Evolutionary conservation across 2,797 vertebrate genomes (phyloP), one percentile per base, ranked within the genome.

Genomic region (Oreochromis grahami): DNA sequence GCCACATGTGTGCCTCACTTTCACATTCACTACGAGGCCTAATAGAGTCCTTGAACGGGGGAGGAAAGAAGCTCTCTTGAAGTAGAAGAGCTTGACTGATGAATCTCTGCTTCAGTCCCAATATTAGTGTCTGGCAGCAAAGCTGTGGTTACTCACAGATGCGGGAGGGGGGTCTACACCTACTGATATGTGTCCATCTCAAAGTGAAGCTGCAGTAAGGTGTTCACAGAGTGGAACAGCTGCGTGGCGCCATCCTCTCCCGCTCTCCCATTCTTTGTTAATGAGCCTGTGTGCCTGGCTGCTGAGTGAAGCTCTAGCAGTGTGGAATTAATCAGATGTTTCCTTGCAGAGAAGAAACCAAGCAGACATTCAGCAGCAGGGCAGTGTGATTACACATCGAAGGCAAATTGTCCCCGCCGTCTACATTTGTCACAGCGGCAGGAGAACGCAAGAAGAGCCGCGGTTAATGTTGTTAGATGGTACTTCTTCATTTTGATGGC

Each of bases 291-390:
- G 87, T 90, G 91, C 89, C 92, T 87, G 88, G 93, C 93, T 94
- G 93, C 95, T 92, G 93, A 94, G 91, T 85, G 93, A 87, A 86
- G 92, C 86, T 94, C 93, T 94, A 96, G 91, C 92, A 74, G 91
- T 55, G 77, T 84, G 86, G 92, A 93, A 96, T 96, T 96, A 96
- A 96, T 96, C 95, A 95, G 90, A 93, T 86, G 86, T 94, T 94
- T 94, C 93, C 91, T 92, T 65, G 89, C 84, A 5, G 91, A 91
- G 90, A 92, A 76, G 76, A 94, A 95, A 87, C 85, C 88, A 87
- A 91, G 60, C 85, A 93, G 93, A 93, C 93, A 88, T 92, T 82
- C 88, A 88, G 90, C 90, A 89, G 92, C 86, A 81, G 90, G 88
- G 83, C 87, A 82, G 83, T 81, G 85, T 87, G 90, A 93, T 93